Evolutionary conservation across 2,113 vertebrate species (phyloP).

Genomic region (Echinops telfairi): DNA sequence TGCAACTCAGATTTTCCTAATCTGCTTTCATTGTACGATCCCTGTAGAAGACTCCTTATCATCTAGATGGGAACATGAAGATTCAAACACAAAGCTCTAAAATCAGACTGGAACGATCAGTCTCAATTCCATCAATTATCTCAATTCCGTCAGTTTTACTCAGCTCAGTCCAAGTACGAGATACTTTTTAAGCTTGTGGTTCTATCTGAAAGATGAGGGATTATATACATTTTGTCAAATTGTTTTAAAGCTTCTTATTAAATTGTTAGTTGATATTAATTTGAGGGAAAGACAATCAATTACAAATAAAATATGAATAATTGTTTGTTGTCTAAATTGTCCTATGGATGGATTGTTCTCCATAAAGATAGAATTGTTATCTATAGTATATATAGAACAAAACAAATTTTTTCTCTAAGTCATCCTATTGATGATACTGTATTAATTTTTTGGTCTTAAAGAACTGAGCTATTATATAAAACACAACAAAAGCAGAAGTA

Average conservation of each 20-base stretch:
- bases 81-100: neutral
- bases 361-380: too few relatives aligned
- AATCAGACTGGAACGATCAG: too few relatives aligned
- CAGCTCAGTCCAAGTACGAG: neutral
- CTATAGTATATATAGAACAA: too few relatives aligned
- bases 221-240: constrained; percentile 34
- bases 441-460: constrained; percentile 3
- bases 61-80: neutral
- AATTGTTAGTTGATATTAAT: constrained; percentile 51
- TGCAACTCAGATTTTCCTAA: neutral
- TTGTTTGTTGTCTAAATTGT: constrained; percentile 45
- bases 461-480: neutral
- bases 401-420: neutral
- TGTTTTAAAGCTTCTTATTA: neutral
- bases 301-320: neutral
- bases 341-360: too few relatives aligned
- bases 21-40: neutral
- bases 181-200: neutral
- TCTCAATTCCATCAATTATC: too few relatives aligned
- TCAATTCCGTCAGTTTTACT: neutral
- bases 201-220: neutral
- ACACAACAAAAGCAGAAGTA: neutral
- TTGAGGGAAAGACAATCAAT: neutral
- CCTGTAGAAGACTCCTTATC: neutral
- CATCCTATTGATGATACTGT: constrained; percentile 42